Base-by-base conservation (phyloP, 2,888 invertebrate species). In the Nasonovia ribisnigri region DNA sequence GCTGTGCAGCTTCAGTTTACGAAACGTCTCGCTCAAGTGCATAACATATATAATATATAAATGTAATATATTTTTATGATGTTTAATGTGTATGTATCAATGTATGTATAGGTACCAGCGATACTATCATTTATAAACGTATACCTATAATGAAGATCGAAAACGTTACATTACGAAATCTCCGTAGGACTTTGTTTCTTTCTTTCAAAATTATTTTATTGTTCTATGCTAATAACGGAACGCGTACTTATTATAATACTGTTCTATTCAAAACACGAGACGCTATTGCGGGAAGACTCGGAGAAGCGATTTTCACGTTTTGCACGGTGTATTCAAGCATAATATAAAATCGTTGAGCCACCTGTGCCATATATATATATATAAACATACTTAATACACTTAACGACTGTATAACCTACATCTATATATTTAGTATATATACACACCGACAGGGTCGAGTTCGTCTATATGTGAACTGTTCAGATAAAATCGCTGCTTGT, bases 181-280 rank as follows among this genome's bases (percentile, higher is more conserved):
- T 60, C 16, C 5, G 46, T 90, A 67, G 24, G 89, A 90, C 43
- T 90, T n/a, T 89, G 29, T 88, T 57, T 36, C 10, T 26, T 88
- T 42, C 36, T 24, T 29, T 77, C 20, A 20, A 77, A 77, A 77
- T 77, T 77, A 77, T 77, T 77, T 54, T 54, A 26, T 88, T 88
- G 88, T 88, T 88, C 42, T 88, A 88, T 88, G 36, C 51, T 54
- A 88, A 88, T 54, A 88, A 88, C 88, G 88, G 54, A 42, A 88
- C 42, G 26, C n/a, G 46, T 46, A 29, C 86, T 46, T 46, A 86
- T 29, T n/a, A n/a, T 86, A 86, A 43, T 29, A 86, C 86, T 46
- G 43, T 77, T 77, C 20, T 77, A 77, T 77, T 77, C 36, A 77
- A 20, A 77, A 77, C 36, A 77, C 77, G 16, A 36, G 20, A 20